Evolutionary conservation across 1,140 invertebrate genomes (phyloP).

Genomic region (Dolichoris vasculosae): DNA sequence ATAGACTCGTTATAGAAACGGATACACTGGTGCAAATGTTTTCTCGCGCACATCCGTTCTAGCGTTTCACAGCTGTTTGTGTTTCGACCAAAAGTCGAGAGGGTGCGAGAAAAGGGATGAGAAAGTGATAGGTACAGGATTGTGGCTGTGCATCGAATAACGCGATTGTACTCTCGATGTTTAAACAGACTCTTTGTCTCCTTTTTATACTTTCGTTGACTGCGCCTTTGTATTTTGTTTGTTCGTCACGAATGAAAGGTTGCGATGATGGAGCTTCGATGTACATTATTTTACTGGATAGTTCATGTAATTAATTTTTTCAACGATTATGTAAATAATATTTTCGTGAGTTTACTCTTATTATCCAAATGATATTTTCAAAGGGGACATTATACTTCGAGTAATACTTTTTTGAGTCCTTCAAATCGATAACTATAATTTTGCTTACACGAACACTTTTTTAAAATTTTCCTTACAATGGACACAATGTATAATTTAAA

Average conservation of each 20-base stretch:
- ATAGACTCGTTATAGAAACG: slow-evolving; percentile 26
- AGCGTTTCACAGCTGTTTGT: neutral
- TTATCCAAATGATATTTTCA: neutral
- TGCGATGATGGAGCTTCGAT: neutral
- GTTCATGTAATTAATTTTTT: neutral
- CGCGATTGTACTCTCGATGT: slow-evolving; percentile 3
- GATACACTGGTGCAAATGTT: slow-evolving; percentile 18
- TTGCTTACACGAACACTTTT: no score
- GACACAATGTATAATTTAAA: no score
- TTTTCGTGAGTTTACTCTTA: neutral
- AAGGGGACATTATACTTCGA: no score
- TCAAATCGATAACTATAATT: no score
- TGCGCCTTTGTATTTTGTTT: slow-evolving; percentile 10
- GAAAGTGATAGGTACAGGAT: neutral
- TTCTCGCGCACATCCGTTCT: slow-evolving; percentile 9
- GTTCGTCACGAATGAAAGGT: slow-evolving; percentile 20
- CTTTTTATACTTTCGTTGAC: neutral
- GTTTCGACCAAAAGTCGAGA: neutral
- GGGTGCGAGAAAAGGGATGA: neutral
- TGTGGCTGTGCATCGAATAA: neutral
- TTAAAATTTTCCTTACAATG: no score
- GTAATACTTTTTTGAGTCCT: no score
- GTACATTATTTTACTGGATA: neutral
- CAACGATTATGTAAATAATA: neutral
- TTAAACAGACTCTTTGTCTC: slow-evolving; percentile 15